Evolutionary conservation across 2,113 vertebrate species (phyloP), one percentile per base, ranked within the genome.

Genomic region (Lates calcarifer): DNA sequence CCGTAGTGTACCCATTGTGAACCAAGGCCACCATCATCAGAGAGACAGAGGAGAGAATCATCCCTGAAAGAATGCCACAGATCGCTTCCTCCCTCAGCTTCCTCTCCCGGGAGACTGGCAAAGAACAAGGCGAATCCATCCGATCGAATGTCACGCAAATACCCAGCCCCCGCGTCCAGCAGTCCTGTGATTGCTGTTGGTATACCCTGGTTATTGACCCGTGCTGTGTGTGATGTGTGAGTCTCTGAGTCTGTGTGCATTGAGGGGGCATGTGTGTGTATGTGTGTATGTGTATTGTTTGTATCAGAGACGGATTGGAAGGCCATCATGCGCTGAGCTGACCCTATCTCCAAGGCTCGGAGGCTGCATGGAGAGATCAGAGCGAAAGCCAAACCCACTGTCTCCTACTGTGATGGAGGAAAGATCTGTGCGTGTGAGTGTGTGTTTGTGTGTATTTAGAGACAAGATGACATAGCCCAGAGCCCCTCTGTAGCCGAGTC

Each of bases 171-270:
- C 75, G 24, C 85, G 63, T 89, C 90, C 84, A 79, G 83, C 79
- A 82, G 83, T 79, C 85, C 79, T 92, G 90, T 93, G 91, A 93
- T 94, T 91, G 91, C 92, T 93, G 92, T 94, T 92, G 90, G 89
- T 91, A 89, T 91, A 91, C 89, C 89, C 92, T 90, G 90, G 77
- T 93, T 93, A 93, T 93, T 94, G 93, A 94, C 92, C 93, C 90
- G 61, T 91, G 89, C 78, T 88, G 85, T 83, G 88, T 91, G 89
- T 91, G 88, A 88, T 90, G 90, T 70, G 88, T 77, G 80, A 75
- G 74, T 89, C 80, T 88, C 71, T 63, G 76, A 83, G 81, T 77
- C 78, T 69, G 75, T 83, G 79, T 85, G 77, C 72, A 60, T 80
- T 76, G 24, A 29, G 45, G 18, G 51, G 28, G 55, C 47, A 57